Conservation (phyloP, 2,888 invertebrate species). For the Syrphus vitripennis region DNA sequence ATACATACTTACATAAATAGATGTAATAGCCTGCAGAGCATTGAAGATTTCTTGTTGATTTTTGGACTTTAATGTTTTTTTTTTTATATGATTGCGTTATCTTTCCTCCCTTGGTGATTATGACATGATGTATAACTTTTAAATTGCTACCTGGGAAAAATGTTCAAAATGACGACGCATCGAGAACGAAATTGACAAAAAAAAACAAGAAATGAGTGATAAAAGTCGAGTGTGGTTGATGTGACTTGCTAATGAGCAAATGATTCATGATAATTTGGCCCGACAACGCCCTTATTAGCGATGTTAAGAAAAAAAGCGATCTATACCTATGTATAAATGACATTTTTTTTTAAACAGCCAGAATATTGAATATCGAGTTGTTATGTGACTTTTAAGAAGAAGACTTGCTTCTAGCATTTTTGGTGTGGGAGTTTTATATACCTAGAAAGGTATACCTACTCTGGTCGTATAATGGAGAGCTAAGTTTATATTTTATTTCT, state of each 20-base stretch:
- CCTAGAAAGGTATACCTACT: too few relatives aligned
- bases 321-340: too few relatives aligned
- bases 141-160: slow-evolving; percentile 28
- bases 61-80: slow-evolving; percentile 17
- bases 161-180: neutral
- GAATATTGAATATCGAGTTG: neutral
- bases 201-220: slow-evolving; percentile 53
- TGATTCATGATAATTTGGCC: slow-evolving; percentile 51
- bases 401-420: slow-evolving; percentile 29
- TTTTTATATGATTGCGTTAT: neutral
- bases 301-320: slow-evolving; percentile 54
- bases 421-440: slow-evolving; percentile 44
- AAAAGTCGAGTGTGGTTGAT: slow-evolving; percentile 58
- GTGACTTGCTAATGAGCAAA: slow-evolving; percentile 67
- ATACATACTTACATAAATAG: slow-evolving; percentile 29
- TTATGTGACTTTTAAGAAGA: slow-evolving; percentile 4
- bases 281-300: slow-evolving; percentile 67
- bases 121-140: slow-evolving; percentile 32
- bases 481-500: neutral
- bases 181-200: neutral
- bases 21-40: slow-evolving; percentile 36
- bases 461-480: too few relatives aligned
- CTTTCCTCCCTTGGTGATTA: neutral
- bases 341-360: neutral
- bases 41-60: slow-evolving; percentile 47